These are phyloP conservation scores for Pterocles burchelli DNA, from an alignment of 2,113 vertebrate species.

Conservation along the genomic window DNA sequence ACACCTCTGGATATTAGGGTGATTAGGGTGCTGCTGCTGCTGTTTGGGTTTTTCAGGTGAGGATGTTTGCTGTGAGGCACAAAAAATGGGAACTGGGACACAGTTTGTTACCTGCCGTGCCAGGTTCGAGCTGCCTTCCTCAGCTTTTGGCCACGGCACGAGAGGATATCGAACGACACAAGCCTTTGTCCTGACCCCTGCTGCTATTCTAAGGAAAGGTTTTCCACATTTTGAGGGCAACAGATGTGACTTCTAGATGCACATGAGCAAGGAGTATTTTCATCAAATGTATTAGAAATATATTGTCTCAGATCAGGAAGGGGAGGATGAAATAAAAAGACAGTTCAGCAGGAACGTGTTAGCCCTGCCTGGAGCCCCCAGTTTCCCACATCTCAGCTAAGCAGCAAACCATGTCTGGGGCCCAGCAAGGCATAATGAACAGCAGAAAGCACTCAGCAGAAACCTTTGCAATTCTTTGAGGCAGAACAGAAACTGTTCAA, in stretches of 20 bases:
- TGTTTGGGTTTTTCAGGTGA: background rate
- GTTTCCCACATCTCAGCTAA: background rate
- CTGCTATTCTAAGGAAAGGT: background rate
- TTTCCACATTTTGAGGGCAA: background rate
- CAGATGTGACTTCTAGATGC: background rate
- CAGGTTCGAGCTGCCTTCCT: background rate
- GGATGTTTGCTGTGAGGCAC: background rate
- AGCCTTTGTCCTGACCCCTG: background rate
- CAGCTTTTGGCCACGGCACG: background rate
- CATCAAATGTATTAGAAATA: background rate
- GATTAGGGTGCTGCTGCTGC: background rate
- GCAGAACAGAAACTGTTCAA: background rate
- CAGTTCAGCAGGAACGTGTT: background rate
- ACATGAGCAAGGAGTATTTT: background rate
- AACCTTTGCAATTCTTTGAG: background rate
- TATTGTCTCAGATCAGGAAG: background rate
- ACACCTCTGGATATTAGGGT: background rate
- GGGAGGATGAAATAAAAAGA: background rate
- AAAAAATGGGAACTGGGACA: background rate
- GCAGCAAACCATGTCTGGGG: fast-evolving
- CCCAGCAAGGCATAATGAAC: background rate
- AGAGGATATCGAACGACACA: background rate
- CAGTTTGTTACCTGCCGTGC: background rate
- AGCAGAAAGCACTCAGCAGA: background rate
- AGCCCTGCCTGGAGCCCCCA: background rate